phyloP scores from a whole-genome alignment of 2,888 invertebrate species.

The Eristalis arbustorum region DNA sequence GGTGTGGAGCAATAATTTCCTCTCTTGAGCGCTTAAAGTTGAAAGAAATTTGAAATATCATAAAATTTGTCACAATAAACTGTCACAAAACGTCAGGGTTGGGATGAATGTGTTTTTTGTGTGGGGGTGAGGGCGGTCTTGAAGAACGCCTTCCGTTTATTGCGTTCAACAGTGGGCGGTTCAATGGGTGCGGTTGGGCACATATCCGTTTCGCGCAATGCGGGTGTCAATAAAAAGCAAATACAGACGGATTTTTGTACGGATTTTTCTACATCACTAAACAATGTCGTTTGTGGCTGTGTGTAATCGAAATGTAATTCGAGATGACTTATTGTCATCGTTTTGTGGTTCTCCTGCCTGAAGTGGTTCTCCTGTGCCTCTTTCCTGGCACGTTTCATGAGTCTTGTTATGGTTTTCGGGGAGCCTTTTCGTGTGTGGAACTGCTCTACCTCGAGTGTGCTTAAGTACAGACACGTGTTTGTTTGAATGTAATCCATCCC shows the following conservation, averaged over 20 bases:
- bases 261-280: not conserved
- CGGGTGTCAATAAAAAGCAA: not conserved
- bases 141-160: conserved; percentile 5
- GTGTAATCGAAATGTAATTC: conserved; percentile 1
- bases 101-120: no score
- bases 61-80: conserved; percentile 41
- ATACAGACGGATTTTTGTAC: not conserved
- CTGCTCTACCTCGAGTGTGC: not conserved
- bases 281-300: not conserved
- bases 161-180: not conserved
- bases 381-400: not conserved
- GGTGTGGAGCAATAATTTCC: conserved; percentile 46
- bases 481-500: not conserved
- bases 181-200: not conserved
- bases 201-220: not conserved
- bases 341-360: not conserved
- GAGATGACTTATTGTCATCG: not conserved
- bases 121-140: not conserved
- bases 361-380: not conserved
- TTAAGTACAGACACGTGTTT: not conserved
- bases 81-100: not conserved
- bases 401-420: not conserved
- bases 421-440: no score
- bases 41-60: conserved; percentile 40
- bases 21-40: conserved; percentile 37